Conservation (phyloP, 2,888 invertebrate species). For the Ischnura elegans region DNA sequence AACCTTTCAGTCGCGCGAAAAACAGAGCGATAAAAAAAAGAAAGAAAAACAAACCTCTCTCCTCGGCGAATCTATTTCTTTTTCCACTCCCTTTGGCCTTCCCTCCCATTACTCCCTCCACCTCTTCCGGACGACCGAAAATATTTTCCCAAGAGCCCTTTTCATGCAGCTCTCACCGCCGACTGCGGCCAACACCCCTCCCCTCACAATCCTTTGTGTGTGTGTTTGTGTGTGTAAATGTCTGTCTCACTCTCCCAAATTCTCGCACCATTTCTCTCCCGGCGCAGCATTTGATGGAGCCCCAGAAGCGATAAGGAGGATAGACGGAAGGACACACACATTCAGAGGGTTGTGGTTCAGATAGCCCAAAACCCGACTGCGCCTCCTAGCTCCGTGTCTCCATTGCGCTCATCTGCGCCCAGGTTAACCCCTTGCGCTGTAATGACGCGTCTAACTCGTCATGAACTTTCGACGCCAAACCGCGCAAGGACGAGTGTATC, state of each 20-base stretch:
- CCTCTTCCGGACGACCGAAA: background rate
- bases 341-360: too few species aligned
- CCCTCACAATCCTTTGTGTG: too few species aligned
- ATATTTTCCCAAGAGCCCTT: slow-evolving; percentile 22
- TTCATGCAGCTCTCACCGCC: background rate
- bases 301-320: too few species aligned
- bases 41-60: background rate
- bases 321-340: too few species aligned
- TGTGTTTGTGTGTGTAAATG: too few species aligned
- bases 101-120: background rate
- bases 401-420: background rate
- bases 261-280: background rate
- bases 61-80: background rate
- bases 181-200: background rate
- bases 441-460: too few species aligned
- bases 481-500: too few species aligned
- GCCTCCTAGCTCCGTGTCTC: background rate
- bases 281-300: too few species aligned
- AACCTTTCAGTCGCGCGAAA: slow-evolving; percentile 14
- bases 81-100: background rate
- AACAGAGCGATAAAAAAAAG: background rate
- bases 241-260: background rate
- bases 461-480: too few species aligned
- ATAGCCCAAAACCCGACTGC: too few species aligned
- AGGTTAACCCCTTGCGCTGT: too few species aligned